Evolutionary conservation across 2,797 vertebrate genomes (phyloP).

Genomic region (Sebastiscus albofasciatus): DNA sequence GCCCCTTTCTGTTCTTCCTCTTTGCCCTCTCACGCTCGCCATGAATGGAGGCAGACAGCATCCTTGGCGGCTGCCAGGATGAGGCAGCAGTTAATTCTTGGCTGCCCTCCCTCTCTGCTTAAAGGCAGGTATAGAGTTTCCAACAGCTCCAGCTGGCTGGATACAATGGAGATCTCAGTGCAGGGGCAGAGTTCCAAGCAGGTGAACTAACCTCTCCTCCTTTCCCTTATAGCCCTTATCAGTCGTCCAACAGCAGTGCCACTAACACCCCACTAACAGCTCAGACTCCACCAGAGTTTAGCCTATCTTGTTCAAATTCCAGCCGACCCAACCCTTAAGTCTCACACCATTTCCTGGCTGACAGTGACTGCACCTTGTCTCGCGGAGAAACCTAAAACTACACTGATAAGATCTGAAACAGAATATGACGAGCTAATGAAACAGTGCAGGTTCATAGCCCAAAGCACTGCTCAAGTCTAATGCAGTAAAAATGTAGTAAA

Average conservation of each 20-base stretch:
- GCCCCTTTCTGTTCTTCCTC: conserved; percentile 43
- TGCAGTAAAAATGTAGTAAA: not conserved
- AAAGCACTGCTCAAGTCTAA: conserved; percentile 28
- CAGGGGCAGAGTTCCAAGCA: conserved; percentile 78
- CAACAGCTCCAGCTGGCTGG: conserved; percentile 83
- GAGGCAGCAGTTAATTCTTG: conserved; percentile 86
- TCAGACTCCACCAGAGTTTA: conserved; percentile 44
- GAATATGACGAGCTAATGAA: conserved; percentile 65
- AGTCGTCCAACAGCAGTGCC: conserved; percentile 38
- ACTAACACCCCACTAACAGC: conserved; percentile 47
- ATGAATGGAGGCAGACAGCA: conserved; percentile 83
- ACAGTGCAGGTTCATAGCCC: conserved; percentile 31
- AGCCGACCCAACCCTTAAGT: conserved; percentile 32
- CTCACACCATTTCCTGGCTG: conserved; percentile 57
- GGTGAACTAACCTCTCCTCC: conserved; percentile 75
- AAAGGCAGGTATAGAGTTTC: conserved; percentile 86
- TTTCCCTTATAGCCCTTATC: conserved; percentile 60
- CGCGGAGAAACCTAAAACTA: conserved; percentile 61
- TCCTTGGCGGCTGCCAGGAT: conserved; percentile 81
- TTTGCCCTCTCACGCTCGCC: conserved; percentile 66
- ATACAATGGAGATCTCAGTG: conserved; percentile 82
- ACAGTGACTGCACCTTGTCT: conserved; percentile 46
- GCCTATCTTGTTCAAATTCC: conserved; percentile 55
- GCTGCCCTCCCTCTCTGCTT: conserved; percentile 83
- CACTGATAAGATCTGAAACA: conserved; percentile 65